Conservation (phyloP, 2,888 invertebrate species). For the Zonitis immaculata region DNA sequence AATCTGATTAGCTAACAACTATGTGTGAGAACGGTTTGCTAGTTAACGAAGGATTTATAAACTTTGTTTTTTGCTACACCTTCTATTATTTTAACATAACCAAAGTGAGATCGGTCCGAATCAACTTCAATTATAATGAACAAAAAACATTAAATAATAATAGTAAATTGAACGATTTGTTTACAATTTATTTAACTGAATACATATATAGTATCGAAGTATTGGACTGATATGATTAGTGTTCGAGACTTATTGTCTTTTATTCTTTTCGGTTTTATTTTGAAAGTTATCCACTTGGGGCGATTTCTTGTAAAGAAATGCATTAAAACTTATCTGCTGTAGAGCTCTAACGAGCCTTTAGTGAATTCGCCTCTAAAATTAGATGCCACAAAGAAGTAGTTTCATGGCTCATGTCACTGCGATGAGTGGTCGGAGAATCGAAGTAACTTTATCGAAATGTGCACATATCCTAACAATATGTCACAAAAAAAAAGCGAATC, state of each 20-base stretch:
- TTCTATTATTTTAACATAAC: background rate
- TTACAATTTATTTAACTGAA: background rate
- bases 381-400: conserved; percentile 33
- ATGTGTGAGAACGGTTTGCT: conserved; percentile 3
- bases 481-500: conserved; percentile 17
- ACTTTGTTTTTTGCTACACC: background rate
- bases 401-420: conserved; percentile 34
- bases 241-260: background rate
- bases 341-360: conserved; percentile 32
- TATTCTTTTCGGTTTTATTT: background rate
- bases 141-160: background rate
- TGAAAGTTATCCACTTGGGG: background rate
- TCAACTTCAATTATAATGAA: too few species aligned
- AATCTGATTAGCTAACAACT: conserved; percentile 41
- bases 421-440: conserved; percentile 22
- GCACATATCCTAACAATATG: conserved; percentile 15
- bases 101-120: background rate
- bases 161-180: conserved; percentile 5
- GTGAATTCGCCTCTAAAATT: conserved; percentile 35
- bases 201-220: too few species aligned
- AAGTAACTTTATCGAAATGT: conserved; percentile 19
- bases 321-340: conserved; percentile 33
- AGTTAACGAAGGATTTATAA: conserved; percentile 6
- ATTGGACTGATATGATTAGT: background rate
- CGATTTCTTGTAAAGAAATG: conserved; percentile 8